A percentile compares a stretch with the other conserved stretches of the same genome.
phyloP scores from a whole-genome alignment of 2,113 vertebrate genomes.

The Herpetotheres cachinnans region DNA sequence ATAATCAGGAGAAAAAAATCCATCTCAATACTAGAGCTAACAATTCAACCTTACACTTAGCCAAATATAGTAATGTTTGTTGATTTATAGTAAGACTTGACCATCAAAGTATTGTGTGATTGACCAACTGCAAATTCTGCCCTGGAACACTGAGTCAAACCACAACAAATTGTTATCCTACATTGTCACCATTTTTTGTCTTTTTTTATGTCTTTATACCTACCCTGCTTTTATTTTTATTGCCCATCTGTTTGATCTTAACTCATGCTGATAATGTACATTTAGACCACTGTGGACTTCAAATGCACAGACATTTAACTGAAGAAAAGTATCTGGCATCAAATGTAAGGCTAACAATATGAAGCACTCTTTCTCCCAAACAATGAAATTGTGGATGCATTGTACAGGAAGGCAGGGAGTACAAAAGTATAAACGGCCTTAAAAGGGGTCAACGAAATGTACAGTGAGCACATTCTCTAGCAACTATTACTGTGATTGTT shows the following conservation, averaged over 20 bases:
- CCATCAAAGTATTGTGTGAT: not conserved
- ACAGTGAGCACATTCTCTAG: not conserved
- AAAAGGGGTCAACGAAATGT: not conserved
- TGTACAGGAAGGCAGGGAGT: not conserved
- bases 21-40: not conserved
- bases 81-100: not conserved
- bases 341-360: not conserved
- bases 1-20: rapidly evolving
- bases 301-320: not conserved
- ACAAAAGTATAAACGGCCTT: not conserved
- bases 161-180: not conserved
- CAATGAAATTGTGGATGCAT: not conserved
- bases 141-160: not conserved
- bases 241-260: not conserved
- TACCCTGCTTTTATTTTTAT: not conserved
- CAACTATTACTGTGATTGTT: not conserved
- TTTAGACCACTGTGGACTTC: not conserved
- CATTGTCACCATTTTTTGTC: not conserved
- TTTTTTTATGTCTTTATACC: not conserved
- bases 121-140: not conserved
- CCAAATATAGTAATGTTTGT: not conserved
- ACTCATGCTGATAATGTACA: not conserved
- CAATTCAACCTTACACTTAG: not conserved
- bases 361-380: not conserved
- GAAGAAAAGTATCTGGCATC: not conserved